phyloP scores from a whole-genome alignment of 2,113 vertebrate species.

The Neolamprologus sp. region DNA sequence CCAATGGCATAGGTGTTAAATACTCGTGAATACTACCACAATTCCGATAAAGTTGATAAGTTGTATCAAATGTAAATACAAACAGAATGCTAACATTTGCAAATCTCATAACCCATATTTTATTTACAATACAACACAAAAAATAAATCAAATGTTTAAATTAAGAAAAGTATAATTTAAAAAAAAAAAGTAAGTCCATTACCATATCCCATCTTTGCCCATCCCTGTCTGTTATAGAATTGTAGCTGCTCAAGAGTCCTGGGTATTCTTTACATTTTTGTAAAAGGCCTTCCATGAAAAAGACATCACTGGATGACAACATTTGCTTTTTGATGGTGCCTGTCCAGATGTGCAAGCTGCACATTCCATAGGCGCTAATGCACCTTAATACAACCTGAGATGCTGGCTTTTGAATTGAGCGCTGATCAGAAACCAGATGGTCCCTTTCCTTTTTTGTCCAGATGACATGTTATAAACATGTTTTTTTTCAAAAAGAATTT shows the following conservation, averaged over 20 bases:
- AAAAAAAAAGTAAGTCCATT: not conserved
- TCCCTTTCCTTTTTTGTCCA: not conserved
- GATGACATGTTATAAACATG: not conserved
- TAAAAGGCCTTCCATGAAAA: not conserved
- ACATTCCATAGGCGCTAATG: not conserved
- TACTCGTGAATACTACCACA: not conserved
- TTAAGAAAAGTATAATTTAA: accelerated
- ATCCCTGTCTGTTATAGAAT: not conserved
- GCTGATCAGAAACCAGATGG: not conserved
- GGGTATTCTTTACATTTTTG: not conserved
- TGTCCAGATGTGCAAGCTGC: not conserved
- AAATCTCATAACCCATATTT: not conserved
- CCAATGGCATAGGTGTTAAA: not conserved
- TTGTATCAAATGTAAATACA: not conserved
- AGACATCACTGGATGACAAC: not conserved
- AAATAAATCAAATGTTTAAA: not conserved
- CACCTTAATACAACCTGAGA: not conserved
- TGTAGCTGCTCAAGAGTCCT: not conserved
- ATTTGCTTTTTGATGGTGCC: not conserved
- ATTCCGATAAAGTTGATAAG: not conserved
- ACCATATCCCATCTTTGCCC: not conserved
- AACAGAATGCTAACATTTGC: not conserved
- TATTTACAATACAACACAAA: not conserved
- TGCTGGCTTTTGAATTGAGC: not conserved
- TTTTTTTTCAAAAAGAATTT: not conserved